Base-by-base conservation (phyloP, 92 coral and sea anemone genomes). In the Muricea muricata region DNA sequence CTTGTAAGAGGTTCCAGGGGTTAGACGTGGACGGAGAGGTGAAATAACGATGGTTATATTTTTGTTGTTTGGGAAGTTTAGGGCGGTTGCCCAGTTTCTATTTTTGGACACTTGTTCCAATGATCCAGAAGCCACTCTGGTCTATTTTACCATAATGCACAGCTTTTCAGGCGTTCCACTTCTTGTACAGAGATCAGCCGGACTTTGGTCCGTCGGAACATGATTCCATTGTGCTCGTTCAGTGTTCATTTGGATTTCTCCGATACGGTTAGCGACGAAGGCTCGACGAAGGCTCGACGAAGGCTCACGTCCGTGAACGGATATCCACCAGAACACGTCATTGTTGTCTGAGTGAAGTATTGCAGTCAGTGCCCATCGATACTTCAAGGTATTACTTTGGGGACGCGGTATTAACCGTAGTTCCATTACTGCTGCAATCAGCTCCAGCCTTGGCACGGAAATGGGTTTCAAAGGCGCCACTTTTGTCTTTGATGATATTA, bases 201-300 rank as follows among this genome's bases (percentile, higher is more conserved):
- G 91, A 13, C 72, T 90, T n/a, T 90, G 48, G 12, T 70, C 79
- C 17, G 91, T 90, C 17, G 84, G 66, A 26, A 90, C 90, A 82
- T 86, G 85, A 58, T 82, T 86, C 92, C 92, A 91, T 73, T 89
- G 92, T 1, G 75, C 42, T 33, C 90, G 90, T 2, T 77, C 85
- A 0, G 86, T 81, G 26, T 11, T 33, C 75, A 63, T 76, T 57
- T 91, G 94, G 10, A 89, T 72, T 66, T 91, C 92, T 6, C 92
- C 89, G 47, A 91, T 45, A 25, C 91, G 42, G 60, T 91, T 88
- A 0, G 90, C 79, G 14, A 88, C 74, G 33, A 88, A 88, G 0
- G 92, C 84, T 7, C 85, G 81, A n/a, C n/a, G n/a, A n/a, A n/a
- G n/a, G n/a, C n/a, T n/a, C n/a, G n/a, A n/a, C n/a, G n/a, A n/a